Evolutionary conservation across 2,888 invertebrate species (phyloP).

Genomic region (Agriopis leucophaearia): DNA sequence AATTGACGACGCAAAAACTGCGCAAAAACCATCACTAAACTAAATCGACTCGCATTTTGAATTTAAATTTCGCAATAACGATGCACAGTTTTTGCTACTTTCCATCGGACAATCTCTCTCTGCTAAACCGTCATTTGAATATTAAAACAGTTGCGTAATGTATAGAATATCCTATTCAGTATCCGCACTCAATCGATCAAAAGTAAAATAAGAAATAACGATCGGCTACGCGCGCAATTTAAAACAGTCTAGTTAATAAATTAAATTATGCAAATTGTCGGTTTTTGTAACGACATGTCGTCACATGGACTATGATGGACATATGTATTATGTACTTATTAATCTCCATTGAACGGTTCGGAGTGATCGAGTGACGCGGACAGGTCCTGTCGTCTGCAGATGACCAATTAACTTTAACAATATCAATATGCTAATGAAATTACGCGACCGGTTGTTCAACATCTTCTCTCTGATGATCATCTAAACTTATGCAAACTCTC

Average conservation of each 20-base stretch:
- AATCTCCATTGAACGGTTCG: constrained; percentile 53
- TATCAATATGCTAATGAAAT: constrained; percentile 64
- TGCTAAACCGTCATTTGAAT: constrained; percentile 30
- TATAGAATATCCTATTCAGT: constrained; percentile 18
- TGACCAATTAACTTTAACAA: constrained; percentile 61
- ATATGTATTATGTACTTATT: constrained; percentile 50
- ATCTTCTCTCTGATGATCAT: constrained; percentile 23
- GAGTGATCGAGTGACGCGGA: constrained; percentile 34
- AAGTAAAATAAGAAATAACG: constrained; percentile 49
- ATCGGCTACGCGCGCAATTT: constrained; percentile 49
- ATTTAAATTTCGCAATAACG: constrained; percentile 38
- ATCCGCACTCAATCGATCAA: constrained; percentile 52
- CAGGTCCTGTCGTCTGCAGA: constrained; percentile 45
- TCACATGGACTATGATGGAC: constrained; percentile 52
- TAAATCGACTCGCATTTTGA: constrained; percentile 54
- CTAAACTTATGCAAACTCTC: constrained; percentile 33
- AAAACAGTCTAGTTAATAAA: constrained; percentile 46
- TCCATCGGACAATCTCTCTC: constrained; percentile 28
- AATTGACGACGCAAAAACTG: constrained; percentile 43
- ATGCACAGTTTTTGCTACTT: constrained; percentile 34
- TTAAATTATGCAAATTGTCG: constrained; percentile 50
- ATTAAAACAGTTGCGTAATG: constrained; percentile 27
- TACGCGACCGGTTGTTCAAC: constrained; percentile 47
- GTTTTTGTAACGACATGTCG: constrained; percentile 43
- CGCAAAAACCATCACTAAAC: constrained; percentile 51